phyloP scores from a whole-genome alignment of 2,888 invertebrate species.

The Tetragonisca angustula region DNA sequence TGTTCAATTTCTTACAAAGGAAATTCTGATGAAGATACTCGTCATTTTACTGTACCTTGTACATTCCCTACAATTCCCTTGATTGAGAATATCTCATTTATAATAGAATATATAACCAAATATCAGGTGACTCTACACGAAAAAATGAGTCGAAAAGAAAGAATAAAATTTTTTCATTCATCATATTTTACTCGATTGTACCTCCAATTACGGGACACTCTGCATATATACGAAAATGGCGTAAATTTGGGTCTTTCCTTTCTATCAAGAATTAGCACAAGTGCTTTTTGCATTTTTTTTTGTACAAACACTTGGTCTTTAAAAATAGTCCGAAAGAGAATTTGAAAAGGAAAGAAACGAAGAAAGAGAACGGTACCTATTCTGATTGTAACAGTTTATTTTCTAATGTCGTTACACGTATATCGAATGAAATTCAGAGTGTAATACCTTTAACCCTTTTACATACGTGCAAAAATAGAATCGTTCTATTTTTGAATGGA shows the following conservation, averaged over 20 bases:
- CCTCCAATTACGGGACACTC: neutral
- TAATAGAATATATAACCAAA: too few relatives aligned
- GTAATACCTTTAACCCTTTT: constrained; percentile 71
- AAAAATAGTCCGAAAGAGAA: too few relatives aligned
- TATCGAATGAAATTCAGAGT: constrained; percentile 67
- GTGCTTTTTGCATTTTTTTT: neutral
- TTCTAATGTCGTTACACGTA: constrained; percentile 73
- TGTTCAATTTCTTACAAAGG: too few relatives aligned
- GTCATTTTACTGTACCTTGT: too few relatives aligned
- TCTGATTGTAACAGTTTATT: constrained; percentile 65
- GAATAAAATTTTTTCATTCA: too few relatives aligned
- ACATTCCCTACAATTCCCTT: too few relatives aligned
- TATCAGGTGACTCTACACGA: too few relatives aligned
- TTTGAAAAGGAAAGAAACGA: neutral
- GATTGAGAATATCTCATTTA: too few relatives aligned
- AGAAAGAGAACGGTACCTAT: neutral
- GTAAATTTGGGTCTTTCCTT: neutral
- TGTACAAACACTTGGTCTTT: neutral
- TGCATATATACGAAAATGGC: neutral
- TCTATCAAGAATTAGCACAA: neutral
- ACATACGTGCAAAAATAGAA: constrained; percentile 79
- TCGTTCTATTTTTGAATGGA: constrained; percentile 70
- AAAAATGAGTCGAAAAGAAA: too few relatives aligned
- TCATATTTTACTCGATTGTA: too few relatives aligned
- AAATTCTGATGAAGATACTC: too few relatives aligned